phyloP scores from a whole-genome alignment of 2,888 invertebrate genomes.

The Lasioglossum pauxillum region DNA sequence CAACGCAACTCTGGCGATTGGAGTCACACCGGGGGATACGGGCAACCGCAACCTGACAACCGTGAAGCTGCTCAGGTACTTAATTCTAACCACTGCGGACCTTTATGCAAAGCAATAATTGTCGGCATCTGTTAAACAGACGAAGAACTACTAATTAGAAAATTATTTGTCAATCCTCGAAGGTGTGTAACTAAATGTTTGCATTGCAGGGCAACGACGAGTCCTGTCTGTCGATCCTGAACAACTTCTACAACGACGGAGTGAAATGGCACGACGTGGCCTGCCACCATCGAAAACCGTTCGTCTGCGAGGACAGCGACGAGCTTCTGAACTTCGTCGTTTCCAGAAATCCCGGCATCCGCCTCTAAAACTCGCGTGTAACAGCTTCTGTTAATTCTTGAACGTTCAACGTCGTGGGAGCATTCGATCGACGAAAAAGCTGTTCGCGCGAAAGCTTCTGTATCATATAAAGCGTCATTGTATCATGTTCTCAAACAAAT shows the following conservation, averaged over 20 bases:
- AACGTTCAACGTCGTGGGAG: slow-evolving; percentile 28
- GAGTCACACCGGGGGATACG: slow-evolving; percentile 95
- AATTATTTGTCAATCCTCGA: neutral
- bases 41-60: slow-evolving; percentile 95
- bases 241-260: slow-evolving; percentile 97
- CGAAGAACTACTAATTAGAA: neutral
- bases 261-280: slow-evolving; percentile 96
- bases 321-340: slow-evolving; percentile 95
- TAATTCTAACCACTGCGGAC: neutral
- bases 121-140: no score
- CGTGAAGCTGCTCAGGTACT: slow-evolving; percentile 93
- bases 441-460: neutral
- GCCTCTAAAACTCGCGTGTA: slow-evolving; percentile 87
- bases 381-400: slow-evolving; percentile 30
- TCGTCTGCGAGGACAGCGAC: slow-evolving; percentile 96
- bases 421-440: neutral
- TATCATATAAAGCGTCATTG: neutral
- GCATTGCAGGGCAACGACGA: slow-evolving; percentile 92
- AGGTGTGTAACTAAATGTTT: neutral
- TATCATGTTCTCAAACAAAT: slow-evolving; percentile 15
- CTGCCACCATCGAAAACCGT: slow-evolving; percentile 95
- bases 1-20: slow-evolving; percentile 96
- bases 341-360: slow-evolving; percentile 94
- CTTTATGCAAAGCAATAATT: no score
- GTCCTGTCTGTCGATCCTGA: slow-evolving; percentile 94